Conservation (phyloP, 2,888 invertebrate species). For the Junonia oenone region DNA sequence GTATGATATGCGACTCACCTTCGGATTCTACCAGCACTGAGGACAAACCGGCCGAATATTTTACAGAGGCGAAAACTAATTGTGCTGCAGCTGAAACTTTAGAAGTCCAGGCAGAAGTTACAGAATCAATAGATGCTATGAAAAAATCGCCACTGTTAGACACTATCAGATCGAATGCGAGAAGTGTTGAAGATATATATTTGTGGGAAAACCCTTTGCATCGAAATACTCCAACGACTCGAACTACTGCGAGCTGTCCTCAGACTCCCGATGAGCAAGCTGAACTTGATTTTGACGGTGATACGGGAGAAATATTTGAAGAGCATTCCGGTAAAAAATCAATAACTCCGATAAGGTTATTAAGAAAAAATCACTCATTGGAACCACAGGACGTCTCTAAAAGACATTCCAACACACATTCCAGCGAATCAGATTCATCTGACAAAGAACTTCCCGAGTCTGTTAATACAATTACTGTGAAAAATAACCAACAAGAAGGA, state of each 20-base stretch:
- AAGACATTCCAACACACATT: conserved; percentile 50
- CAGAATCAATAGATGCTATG: conserved; percentile 43
- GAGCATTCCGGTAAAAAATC: conserved; percentile 84
- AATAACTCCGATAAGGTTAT: conserved; percentile 83
- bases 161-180: conserved; percentile 58
- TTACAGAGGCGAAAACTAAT: conserved; percentile 45
- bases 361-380: conserved; percentile 65
- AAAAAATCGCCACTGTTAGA: conserved; percentile 62
- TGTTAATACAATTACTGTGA: conserved; percentile 35
- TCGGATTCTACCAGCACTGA: conserved; percentile 67
- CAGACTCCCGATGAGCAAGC: conserved; percentile 86
- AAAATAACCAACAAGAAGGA: conserved; percentile 38
- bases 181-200: conserved; percentile 84
- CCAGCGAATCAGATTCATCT: conserved; percentile 68
- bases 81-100: conserved; percentile 39
- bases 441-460: conserved; percentile 47
- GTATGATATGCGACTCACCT: conserved; percentile 62
- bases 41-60: conserved; percentile 51
- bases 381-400: conserved; percentile 50
- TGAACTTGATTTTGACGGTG: conserved; percentile 84
- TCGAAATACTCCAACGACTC: conserved; percentile 68
- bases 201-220: conserved; percentile 90
- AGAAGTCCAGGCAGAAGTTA: conserved; percentile 42
- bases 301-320: conserved; percentile 80
- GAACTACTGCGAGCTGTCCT: conserved; percentile 69